Evolutionary conservation across 2,113 vertebrate species (phyloP).

Genomic region (Vanacampus margaritifer): DNA sequence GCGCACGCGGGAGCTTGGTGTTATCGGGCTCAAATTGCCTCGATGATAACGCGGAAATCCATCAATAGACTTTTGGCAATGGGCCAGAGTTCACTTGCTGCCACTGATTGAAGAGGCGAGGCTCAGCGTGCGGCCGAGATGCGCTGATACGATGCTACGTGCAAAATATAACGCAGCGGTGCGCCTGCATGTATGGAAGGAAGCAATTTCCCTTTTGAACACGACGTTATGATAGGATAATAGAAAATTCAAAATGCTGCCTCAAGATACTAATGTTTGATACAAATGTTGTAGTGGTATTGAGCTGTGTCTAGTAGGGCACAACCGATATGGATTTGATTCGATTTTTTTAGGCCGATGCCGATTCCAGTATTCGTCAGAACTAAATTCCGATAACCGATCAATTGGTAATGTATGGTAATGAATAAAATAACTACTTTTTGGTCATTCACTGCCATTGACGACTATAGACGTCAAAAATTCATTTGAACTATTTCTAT

Average conservation of each 20-base stretch:
- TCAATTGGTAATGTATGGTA: no score
- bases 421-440: no score
- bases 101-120: slow-evolving; percentile 36
- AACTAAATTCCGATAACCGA: no score
- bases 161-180: slow-evolving; percentile 3
- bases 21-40: slow-evolving; percentile 60
- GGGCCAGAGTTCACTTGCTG: slow-evolving; percentile 35
- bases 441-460: no score
- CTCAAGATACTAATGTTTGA: background rate
- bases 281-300: background rate
- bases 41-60: slow-evolving; percentile 68
- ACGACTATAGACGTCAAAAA: no score
- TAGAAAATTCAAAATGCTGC: background rate
- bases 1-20: slow-evolving; percentile 64
- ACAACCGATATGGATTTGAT: no score
- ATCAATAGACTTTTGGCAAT: slow-evolving; percentile 59
- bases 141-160: slow-evolving; percentile 22
- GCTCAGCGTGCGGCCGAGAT: slow-evolving; percentile 32
- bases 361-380: no score
- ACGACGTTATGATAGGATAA: background rate
- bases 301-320: background rate
- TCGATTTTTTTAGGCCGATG: no score
- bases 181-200: background rate
- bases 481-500: no score
- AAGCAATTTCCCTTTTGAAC: slow-evolving; percentile 9